phyloP scores from a whole-genome alignment of 2,888 invertebrate species.

The Sarcophaga carnaria region DNA sequence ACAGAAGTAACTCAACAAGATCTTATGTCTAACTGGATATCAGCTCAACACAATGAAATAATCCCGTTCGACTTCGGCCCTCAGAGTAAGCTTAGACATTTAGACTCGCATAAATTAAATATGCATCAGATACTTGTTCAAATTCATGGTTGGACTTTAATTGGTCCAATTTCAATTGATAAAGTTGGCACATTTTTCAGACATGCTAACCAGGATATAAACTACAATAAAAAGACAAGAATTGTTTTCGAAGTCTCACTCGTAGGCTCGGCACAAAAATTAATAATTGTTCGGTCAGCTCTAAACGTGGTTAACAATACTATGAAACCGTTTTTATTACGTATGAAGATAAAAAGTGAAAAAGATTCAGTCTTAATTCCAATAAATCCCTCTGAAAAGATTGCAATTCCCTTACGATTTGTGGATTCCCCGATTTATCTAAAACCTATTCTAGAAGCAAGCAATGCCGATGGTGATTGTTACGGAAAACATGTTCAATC shows the following conservation, averaged over 20 bases:
- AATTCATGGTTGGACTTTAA: slow-evolving; percentile 93
- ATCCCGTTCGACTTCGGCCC: slow-evolving; percentile 94
- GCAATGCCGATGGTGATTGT: slow-evolving; percentile 51
- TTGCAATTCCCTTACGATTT: slow-evolving; percentile 90
- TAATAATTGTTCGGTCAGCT: slow-evolving; percentile 93
- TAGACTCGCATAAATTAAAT: slow-evolving; percentile 89
- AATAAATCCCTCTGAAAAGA: slow-evolving; percentile 83
- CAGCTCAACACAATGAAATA: slow-evolving; percentile 88
- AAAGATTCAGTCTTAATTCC: slow-evolving; percentile 52
- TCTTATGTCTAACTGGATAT: slow-evolving; percentile 85
- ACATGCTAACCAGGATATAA: slow-evolving; percentile 82
- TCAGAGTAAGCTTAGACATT: slow-evolving; percentile 87
- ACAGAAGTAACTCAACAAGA: slow-evolving; percentile 77
- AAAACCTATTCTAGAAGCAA: slow-evolving; percentile 83
- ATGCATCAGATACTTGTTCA: slow-evolving; percentile 94
- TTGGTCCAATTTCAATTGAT: slow-evolving; percentile 96
- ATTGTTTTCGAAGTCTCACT: slow-evolving; percentile 95
- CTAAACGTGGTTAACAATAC: slow-evolving; percentile 90
- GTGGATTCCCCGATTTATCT: slow-evolving; percentile 89
- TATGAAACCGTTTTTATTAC: slow-evolving; percentile 87
- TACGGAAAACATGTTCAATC: slow-evolving; percentile 50
- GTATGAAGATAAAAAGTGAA: slow-evolving; percentile 83
- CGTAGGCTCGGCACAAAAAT: slow-evolving; percentile 96
- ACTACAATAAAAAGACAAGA: slow-evolving; percentile 85
- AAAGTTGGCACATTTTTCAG: slow-evolving; percentile 97